Percentiles rank a stretch among this genome's conserved stretches.
phyloP scores from a whole-genome alignment of 2,888 invertebrate genomes.

The Tenthredo distinguenda region DNA sequence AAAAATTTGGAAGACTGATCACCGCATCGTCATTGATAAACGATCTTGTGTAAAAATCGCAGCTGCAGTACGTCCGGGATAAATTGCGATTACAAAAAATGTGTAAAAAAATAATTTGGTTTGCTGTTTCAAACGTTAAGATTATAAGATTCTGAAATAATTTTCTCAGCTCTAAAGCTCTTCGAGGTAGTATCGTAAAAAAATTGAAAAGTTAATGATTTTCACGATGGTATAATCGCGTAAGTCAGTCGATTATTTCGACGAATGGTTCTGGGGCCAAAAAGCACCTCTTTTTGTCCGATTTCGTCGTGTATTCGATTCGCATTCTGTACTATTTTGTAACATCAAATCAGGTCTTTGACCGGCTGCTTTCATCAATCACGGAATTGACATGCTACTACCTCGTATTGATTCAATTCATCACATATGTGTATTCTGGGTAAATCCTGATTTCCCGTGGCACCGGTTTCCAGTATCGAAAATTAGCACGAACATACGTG shows the following conservation, averaged over 20 bases:
- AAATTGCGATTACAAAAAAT: background rate
- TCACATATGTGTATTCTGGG: background rate
- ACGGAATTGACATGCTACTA: background rate
- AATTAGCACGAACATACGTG: too few species aligned
- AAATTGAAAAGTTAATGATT: background rate
- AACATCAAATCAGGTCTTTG: background rate
- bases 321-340: background rate
- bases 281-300: background rate
- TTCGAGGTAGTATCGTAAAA: background rate
- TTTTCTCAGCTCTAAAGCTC: background rate
- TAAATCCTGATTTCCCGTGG: too few species aligned
- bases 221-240: background rate
- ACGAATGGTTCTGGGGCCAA: background rate
- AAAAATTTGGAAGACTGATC: too few species aligned
- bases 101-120: background rate
- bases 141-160: background rate
- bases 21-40: too few species aligned
- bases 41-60: background rate
- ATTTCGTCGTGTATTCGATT: background rate
- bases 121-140: background rate
- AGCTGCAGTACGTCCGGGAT: background rate
- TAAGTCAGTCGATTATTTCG: background rate
- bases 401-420: background rate
- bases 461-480: too few species aligned
- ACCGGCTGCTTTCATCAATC: background rate